Evolutionary conservation across 2,888 invertebrate genomes (phyloP).

Genomic region (Mimas tiliae): DNA sequence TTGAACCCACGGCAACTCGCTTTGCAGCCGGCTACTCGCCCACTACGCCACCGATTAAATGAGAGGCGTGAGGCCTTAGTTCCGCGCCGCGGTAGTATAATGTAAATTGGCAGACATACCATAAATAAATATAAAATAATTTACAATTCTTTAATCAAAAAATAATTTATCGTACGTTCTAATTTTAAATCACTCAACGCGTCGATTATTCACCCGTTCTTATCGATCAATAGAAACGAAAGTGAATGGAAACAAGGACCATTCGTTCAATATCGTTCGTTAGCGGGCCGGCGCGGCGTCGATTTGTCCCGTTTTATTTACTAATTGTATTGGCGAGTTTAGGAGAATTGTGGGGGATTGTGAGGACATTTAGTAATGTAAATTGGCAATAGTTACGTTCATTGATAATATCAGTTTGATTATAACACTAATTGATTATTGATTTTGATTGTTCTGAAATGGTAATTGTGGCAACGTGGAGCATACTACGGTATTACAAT

Average conservation of each 20-base stretch:
- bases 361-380: conserved; percentile 22
- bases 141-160: background rate
- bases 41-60: no score
- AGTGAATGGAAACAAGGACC: conserved; percentile 28
- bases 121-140: no score
- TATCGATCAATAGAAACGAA: conserved; percentile 27
- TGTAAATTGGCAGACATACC: no score
- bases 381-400: conserved; percentile 6
- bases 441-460: background rate
- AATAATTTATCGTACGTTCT: background rate
- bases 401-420: background rate
- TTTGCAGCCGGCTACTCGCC: no score
- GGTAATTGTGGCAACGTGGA: background rate
- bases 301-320: conserved; percentile 35
- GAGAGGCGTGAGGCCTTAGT: no score
- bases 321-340: conserved; percentile 30
- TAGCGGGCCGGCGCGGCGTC: conserved; percentile 15
- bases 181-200: background rate
- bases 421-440: background rate
- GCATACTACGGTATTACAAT: background rate
- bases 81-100: no score
- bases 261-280: conserved; percentile 35
- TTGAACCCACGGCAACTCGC: no score
- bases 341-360: conserved; percentile 32
- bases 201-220: background rate